Evolutionary conservation across 1,140 invertebrate species (phyloP).

Genomic region (Listronotus bonariensis): DNA sequence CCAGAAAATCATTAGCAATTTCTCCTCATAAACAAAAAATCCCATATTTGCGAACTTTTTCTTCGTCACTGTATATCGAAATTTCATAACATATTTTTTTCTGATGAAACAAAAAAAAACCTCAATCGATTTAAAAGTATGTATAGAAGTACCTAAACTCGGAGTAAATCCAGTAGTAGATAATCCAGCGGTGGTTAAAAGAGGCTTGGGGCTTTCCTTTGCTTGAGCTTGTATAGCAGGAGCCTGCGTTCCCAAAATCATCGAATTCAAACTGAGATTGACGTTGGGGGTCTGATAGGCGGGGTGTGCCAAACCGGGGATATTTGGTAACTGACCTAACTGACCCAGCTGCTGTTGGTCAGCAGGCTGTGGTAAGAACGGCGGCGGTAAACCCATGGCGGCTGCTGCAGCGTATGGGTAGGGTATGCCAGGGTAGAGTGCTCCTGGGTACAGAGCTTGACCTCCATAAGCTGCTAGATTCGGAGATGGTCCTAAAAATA

Average conservation of each 20-base stretch:
- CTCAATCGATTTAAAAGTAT: no score
- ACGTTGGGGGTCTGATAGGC: conserved; percentile 20
- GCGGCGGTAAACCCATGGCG: conserved; percentile 41
- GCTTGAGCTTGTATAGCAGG: conserved; percentile 9
- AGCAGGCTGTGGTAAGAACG: conserved; percentile 14
- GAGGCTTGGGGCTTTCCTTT: conserved; percentile 25
- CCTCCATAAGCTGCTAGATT: conserved; percentile 22
- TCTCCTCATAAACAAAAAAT: no score
- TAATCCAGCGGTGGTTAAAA: neutral
- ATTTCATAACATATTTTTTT: no score
- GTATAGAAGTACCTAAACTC: conserved; percentile 7
- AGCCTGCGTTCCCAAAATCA: conserved; percentile 14
- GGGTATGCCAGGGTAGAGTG: conserved; percentile 43
- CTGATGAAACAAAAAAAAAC: no score
- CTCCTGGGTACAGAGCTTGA: conserved; percentile 42
- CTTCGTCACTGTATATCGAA: no score
- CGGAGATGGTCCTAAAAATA: neutral
- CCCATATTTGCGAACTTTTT: no score
- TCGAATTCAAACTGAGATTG: conserved; percentile 13
- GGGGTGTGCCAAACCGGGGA: conserved; percentile 36
- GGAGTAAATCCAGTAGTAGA: conserved; percentile 9
- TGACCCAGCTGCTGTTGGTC: conserved; percentile 24
- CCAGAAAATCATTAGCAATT: no score
- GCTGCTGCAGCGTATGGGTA: conserved; percentile 38
- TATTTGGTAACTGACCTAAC: conserved; percentile 15